A percentile compares a stretch with the other conserved stretches of the same genome.
These are phyloP conservation scores for Myxocyprinus asiaticus DNA, from an alignment of 2,113 vertebrate species.

Conservation along the genomic window DNA sequence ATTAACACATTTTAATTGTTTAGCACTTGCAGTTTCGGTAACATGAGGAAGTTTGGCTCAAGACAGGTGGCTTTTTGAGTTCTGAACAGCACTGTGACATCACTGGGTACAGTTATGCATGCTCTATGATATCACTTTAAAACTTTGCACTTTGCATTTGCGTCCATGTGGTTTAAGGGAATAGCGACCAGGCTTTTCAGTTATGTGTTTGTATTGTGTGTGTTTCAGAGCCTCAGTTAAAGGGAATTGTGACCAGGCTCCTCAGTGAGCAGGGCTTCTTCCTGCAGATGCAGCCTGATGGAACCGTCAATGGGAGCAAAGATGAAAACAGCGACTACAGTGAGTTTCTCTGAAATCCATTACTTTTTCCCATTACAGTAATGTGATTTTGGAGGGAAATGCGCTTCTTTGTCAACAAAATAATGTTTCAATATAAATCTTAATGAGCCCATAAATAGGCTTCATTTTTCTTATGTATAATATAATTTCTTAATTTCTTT, in stretches of 20 bases:
- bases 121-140: no score
- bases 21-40: background rate
- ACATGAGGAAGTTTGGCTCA: background rate
- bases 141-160: no score
- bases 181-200: no score
- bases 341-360: constrained; percentile 62
- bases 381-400: no score
- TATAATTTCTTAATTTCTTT: no score
- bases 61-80: background rate
- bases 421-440: no score
- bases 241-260: constrained; percentile 98
- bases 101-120: background rate
- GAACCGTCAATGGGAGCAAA: constrained; percentile 91
- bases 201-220: constrained; percentile 34
- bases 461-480: no score
- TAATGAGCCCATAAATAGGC: no score
- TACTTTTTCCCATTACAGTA: no score
- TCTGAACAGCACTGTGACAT: background rate
- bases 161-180: no score
- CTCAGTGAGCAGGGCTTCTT: constrained; percentile 98
- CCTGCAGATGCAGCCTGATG: constrained; percentile 96
- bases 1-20: constrained; percentile 9
- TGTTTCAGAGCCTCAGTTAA: constrained; percentile 92
- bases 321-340: constrained; percentile 99
- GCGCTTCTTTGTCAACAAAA: no score